Percentiles rank a stretch among this genome's conserved stretches.
Conservation (phyloP, 1,140 invertebrate species). For the Apolygus lucorum region DNA sequence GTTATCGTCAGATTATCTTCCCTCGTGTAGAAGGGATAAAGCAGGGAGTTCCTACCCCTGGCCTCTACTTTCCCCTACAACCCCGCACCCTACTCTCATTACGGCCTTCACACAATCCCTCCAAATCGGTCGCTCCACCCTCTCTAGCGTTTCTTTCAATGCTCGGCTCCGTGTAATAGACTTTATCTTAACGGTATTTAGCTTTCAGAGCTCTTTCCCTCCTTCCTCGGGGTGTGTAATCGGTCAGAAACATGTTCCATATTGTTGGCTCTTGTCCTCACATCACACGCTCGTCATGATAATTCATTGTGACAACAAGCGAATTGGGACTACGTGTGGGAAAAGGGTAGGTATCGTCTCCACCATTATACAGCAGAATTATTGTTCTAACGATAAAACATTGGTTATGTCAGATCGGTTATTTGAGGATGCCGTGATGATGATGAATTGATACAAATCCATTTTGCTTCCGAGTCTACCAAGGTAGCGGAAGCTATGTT, state of each 20-base stretch:
- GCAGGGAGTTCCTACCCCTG: neutral
- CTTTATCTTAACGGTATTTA: conserved; percentile 8
- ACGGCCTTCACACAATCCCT: neutral
- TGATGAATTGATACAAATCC: too few relatives aligned
- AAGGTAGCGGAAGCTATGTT: too few relatives aligned
- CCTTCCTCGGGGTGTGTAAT: neutral
- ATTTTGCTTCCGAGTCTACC: too few relatives aligned
- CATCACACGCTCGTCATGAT: neutral
- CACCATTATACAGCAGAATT: neutral
- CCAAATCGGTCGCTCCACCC: neutral
- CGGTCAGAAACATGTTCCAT: neutral
- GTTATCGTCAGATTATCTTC: conserved; percentile 11
- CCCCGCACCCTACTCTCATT: neutral
- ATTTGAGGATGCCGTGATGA: too few relatives aligned
- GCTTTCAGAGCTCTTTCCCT: neutral
- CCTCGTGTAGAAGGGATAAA: conserved; percentile 8
- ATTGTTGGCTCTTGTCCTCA: neutral
- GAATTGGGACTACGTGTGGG: neutral
- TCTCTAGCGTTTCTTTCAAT: neutral
- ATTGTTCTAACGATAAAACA: too few relatives aligned
- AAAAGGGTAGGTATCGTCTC: neutral
- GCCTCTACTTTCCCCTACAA: neutral
- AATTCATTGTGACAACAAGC: neutral
- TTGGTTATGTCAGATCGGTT: too few relatives aligned
- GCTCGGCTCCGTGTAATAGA: neutral